These are phyloP conservation scores for Schizothorax lantsangensis DNA, from an alignment of 2,797 vertebrate species.

Conservation along the genomic window DNA sequence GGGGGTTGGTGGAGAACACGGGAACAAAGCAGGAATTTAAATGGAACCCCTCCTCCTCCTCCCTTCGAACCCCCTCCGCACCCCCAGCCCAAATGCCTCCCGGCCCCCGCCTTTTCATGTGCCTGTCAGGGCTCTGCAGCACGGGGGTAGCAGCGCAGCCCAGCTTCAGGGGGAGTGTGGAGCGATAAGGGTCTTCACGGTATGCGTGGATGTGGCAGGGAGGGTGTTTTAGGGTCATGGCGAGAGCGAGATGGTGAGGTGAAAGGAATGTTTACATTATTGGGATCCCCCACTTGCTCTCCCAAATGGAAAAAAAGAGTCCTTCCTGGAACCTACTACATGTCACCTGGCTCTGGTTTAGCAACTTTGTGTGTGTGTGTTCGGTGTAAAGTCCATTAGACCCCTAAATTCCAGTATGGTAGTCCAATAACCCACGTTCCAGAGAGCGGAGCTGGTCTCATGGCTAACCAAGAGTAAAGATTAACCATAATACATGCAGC, in stretches of 20 bases:
- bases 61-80: background rate
- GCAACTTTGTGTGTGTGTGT: background rate
- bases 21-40: constrained; percentile 74
- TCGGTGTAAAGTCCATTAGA: constrained; percentile 15
- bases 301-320: constrained; percentile 25
- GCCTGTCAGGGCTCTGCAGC: constrained; percentile 70
- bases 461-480: constrained; percentile 38
- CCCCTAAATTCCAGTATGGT: constrained; percentile 22
- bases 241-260: constrained; percentile 38
- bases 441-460: background rate
- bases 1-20: constrained; percentile 54
- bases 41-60: constrained; percentile 56
- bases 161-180: constrained; percentile 52
- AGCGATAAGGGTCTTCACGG: constrained; percentile 61
- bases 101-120: constrained; percentile 61
- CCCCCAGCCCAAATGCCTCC: constrained; percentile 51
- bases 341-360: constrained; percentile 36
- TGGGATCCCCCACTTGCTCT: constrained; percentile 46
- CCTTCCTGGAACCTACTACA: constrained; percentile 25
- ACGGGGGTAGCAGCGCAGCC: constrained; percentile 52
- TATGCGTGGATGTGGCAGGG: constrained; percentile 38
- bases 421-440: constrained; percentile 22
- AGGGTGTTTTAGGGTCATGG: constrained; percentile 54
- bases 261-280: constrained; percentile 59
- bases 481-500: constrained; percentile 17